These are phyloP conservation scores for Zelostemma sp. DNA, from an alignment of 1,140 invertebrate genomes.

Conservation along the genomic window DNA sequence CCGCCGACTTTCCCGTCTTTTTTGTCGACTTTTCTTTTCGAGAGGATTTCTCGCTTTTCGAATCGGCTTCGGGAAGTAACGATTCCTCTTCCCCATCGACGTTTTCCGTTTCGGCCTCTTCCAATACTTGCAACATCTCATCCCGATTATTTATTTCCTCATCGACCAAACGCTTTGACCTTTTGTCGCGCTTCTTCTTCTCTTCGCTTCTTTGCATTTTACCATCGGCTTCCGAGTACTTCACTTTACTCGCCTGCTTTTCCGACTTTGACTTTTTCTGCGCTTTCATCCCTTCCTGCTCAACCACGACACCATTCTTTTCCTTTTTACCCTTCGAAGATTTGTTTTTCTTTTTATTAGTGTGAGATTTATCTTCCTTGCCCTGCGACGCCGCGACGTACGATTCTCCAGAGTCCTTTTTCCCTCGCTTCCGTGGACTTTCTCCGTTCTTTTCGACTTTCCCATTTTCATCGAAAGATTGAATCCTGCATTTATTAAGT, in stretches of 20 bases:
- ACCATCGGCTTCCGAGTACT: neutral
- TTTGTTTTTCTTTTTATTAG: neutral
- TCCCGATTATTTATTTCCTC: neutral
- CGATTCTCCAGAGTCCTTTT: neutral
- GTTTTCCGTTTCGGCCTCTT: neutral
- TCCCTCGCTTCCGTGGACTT: neutral
- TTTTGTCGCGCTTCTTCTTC: neutral
- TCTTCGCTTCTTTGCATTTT: neutral
- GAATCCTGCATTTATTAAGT: neutral
- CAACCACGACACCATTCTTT: neutral
- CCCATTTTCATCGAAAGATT: neutral
- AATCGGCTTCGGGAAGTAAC: neutral
- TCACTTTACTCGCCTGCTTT: neutral
- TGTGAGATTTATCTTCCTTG: slow-evolving; percentile 4
- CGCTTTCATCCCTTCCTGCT: neutral
- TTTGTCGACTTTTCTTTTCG: neutral
- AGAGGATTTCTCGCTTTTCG: neutral
- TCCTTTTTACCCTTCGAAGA: neutral
- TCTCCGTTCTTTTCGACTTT: neutral
- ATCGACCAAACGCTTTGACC: neutral
- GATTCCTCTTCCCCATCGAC: neutral
- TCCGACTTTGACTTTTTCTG: neutral
- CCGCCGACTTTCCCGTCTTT: neutral
- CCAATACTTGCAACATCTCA: neutral
- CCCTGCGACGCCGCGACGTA: neutral